Base-by-base conservation (phyloP, 2,888 invertebrate species). In the Yponomeuta cagnagella region DNA sequence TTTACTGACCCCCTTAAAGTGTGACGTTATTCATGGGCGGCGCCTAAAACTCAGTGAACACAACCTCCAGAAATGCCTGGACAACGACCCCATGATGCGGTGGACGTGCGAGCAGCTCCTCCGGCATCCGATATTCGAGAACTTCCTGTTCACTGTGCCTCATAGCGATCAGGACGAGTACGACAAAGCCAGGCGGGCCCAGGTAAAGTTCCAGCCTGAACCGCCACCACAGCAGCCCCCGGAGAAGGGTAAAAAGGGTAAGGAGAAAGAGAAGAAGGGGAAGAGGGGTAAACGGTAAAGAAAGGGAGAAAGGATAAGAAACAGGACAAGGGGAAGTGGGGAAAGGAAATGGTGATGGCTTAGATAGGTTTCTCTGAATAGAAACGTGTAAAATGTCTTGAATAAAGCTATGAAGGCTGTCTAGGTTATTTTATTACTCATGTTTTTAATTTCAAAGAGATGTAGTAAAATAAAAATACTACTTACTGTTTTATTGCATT, bases 91-190 rank as follows among this genome's bases (percentile, higher is more conserved):
- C 0, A 94, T 95, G 74, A 95, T 96, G 83, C 93, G 99, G 78
- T 97, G 97, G 96, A 96, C 97, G 2, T 98, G 98, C 87, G 97
- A 97, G 76, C 97, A 98, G 84, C 93, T 99, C 67, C 90, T 98
- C 71, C 94, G 95, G 74, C 99, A 99, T 86, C 94, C 95, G 9
- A 98, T 99, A 88, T 98, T 99, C 89, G 96, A 97, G 79, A 96
- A 97, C 84, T 97, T 97, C 80, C 94, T 95, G 75, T 96, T 96
- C 88, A 96, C 96, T 82, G 93, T 96, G 73, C 96, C 97, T 9
- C 96, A 96, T 48, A 92, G 93, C 2, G 95, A 95, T 74, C 89
- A 94, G 75, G 94, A 94, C 73, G 95, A 95, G 76, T 92, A 81
- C 72, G 92, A 93, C 76, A 90, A 87, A 70, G 77, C 85, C 2